Evolutionary conservation across 2,797 vertebrate genomes (phyloP).

Genomic region (Xenopus petersii): DNA sequence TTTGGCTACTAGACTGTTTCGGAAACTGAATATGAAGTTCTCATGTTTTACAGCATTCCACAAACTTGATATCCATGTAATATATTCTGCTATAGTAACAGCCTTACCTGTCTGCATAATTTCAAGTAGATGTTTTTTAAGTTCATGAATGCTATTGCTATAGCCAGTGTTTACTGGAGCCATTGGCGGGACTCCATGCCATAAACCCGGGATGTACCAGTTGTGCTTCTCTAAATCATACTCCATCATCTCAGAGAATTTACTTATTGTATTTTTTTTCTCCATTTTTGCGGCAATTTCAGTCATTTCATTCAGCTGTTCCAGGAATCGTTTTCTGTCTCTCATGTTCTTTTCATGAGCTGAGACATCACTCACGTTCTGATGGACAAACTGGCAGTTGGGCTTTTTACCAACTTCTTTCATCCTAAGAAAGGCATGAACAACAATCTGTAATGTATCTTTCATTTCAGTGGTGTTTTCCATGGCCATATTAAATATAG

Average conservation of each 20-base stretch:
- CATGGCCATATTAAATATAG: slow-evolving; percentile 54
- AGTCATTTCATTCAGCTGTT: slow-evolving; percentile 50
- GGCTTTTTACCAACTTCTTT: slow-evolving; percentile 53
- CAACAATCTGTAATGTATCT: slow-evolving; percentile 55
- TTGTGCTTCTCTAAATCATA: slow-evolving; percentile 55
- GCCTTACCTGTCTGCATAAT: slow-evolving; percentile 59
- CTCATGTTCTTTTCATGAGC: slow-evolving; percentile 15
- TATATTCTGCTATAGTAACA: slow-evolving; percentile 64
- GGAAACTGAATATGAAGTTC: slow-evolving; percentile 55
- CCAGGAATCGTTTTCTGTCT: slow-evolving; percentile 20
- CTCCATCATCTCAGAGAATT: slow-evolving; percentile 56
- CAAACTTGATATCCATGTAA: slow-evolving; percentile 62
- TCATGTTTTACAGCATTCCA: slow-evolving; percentile 62
- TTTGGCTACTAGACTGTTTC: slow-evolving; percentile 25
- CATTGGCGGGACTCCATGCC: slow-evolving; percentile 62
- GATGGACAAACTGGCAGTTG: slow-evolving; percentile 24
- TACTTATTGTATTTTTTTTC: slow-evolving; percentile 43
- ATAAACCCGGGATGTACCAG: slow-evolving; percentile 67
- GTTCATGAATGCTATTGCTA: slow-evolving; percentile 63
- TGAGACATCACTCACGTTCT: slow-evolving; percentile 53
- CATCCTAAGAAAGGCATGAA: slow-evolving; percentile 64
- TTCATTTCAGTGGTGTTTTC: slow-evolving; percentile 51
- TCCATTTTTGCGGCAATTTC: slow-evolving; percentile 52
- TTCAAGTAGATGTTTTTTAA: slow-evolving; percentile 70
- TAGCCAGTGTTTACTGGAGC: slow-evolving; percentile 65